Base-by-base conservation (phyloP, 2,113 vertebrate species). In the Rattus norvegicus region DNA sequence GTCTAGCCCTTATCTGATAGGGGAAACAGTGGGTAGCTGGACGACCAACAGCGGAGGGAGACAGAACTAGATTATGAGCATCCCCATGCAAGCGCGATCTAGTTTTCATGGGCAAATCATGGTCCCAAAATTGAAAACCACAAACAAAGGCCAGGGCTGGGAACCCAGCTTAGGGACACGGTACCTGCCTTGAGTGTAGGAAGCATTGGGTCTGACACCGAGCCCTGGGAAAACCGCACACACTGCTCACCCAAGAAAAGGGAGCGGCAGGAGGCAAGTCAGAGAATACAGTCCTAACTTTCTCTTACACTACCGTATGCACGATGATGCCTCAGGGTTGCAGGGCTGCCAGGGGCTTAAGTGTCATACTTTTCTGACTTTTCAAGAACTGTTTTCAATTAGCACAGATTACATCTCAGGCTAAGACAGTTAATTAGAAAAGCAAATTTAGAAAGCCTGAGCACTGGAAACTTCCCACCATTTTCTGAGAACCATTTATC, bases 391-490 rank as follows among this genome's bases (percentile, higher is more conserved):
- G 2, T 72, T 84, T 89, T 94, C 69, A 89, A 70, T 75, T 17
- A 85, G 30, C 33, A 49, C 13, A 85, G 43, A 65, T 61, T 61
- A 24, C 9, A 90, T 54, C 26, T 36, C 88, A 33, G 80, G 75
- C 47, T 69, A 91, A 96, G 88, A 92, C 43, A 61, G 49, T 65
- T 88, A 84, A 56, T 4, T 76, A 14, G 63, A 76, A 95, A 95
- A 36, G 65, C 10, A 88, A 91, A 72, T n/a, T 47, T 43, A 70
- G 59, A 94, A 89, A 92, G 30, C 65, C 0, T 36, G 47, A 90
- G 39, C 61, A 36, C 92, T 87, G 72, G 69, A 77, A 94, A 79
- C 49, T 94, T 81, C 59, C 89, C 86, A 70, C 28, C 3, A 22
- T 67, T 56, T 95, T 95, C 86, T 86, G 56, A 49, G 90, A 80